phyloP scores from a whole-genome alignment of 2,797 vertebrate genomes.

The Lithobates pipiens region DNA sequence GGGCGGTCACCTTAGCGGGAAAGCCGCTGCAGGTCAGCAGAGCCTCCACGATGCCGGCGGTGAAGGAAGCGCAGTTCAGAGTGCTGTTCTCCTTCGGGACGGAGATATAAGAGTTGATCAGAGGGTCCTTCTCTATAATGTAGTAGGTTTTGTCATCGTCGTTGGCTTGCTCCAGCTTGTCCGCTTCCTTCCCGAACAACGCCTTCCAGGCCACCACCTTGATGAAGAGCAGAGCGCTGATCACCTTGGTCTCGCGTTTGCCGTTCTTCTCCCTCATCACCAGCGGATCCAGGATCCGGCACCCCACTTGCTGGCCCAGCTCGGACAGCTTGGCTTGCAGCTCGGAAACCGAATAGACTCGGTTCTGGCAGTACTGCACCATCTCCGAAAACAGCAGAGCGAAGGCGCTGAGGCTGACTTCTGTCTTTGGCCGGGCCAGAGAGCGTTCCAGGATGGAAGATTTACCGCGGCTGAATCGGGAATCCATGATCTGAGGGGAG shows the following conservation, averaged over 20 bases:
- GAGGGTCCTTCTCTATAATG: constrained; percentile 92
- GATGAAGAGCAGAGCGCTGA: constrained; percentile 91
- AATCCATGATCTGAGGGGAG: constrained; percentile 79
- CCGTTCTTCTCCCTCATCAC: constrained; percentile 90
- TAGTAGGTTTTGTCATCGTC: constrained; percentile 94
- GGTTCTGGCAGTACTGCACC: constrained; percentile 96
- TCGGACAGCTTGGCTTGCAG: constrained; percentile 89
- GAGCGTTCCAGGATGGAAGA: constrained; percentile 88
- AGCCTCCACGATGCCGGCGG: constrained; percentile 91
- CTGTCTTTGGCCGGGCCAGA: constrained; percentile 84
- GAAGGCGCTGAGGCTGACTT: constrained; percentile 90
- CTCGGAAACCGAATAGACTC: constrained; percentile 92
- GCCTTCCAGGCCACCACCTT: constrained; percentile 92
- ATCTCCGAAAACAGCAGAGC: constrained; percentile 94
- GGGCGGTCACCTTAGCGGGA: constrained; percentile 91
- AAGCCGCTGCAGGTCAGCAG: constrained; percentile 90
- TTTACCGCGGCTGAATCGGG: constrained; percentile 91
- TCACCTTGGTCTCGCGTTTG: constrained; percentile 90
- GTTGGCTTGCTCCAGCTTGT: constrained; percentile 96
- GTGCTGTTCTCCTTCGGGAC: constrained; percentile 95
- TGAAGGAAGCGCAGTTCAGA: constrained; percentile 94
- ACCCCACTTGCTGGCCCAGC: constrained; percentile 90
- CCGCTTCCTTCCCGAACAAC: constrained; percentile 91
- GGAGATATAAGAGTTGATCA: constrained; percentile 93
- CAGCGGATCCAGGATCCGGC: constrained; percentile 87